phyloP scores from a whole-genome alignment of 2,113 vertebrate genomes.

The Pavo muticus region DNA sequence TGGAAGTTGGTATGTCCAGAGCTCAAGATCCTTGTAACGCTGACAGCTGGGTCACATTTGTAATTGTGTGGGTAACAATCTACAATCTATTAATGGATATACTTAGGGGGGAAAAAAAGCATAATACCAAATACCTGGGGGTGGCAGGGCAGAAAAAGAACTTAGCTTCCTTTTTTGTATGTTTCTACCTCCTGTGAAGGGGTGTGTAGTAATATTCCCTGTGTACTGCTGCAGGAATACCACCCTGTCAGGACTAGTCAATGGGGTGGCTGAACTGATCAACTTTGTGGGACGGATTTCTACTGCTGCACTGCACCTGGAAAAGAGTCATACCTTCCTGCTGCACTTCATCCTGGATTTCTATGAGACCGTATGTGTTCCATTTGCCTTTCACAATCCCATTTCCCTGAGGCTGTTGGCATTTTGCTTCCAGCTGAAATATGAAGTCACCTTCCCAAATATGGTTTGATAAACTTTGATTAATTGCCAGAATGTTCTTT shows the following conservation, averaged over 20 bases:
- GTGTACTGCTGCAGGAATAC: constrained; percentile 81
- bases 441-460: background rate
- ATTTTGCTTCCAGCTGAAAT: background rate
- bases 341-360: constrained; percentile 90
- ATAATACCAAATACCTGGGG: background rate
- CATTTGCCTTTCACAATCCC: background rate
- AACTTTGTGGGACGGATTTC: constrained; percentile 86
- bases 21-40: background rate
- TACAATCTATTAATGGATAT: background rate
- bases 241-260: constrained; percentile 83
- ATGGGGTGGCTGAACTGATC: constrained; percentile 84
- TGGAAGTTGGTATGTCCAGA: background rate
- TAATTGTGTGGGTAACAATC: background rate
- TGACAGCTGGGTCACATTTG: background rate
- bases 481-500: background rate
- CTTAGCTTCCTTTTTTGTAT: background rate
- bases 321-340: constrained; percentile 82
- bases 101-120: background rate
- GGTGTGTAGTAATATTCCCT: background rate
- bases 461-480: background rate
- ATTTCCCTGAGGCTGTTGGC: background rate
- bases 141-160: background rate
- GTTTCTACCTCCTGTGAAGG: background rate
- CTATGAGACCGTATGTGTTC: constrained; percentile 86
- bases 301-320: constrained; percentile 81